A percentile compares a stretch with the other conserved stretches of the same genome.
phyloP scores from a whole-genome alignment of 2,888 invertebrate species.

The Villa cingulata region DNA sequence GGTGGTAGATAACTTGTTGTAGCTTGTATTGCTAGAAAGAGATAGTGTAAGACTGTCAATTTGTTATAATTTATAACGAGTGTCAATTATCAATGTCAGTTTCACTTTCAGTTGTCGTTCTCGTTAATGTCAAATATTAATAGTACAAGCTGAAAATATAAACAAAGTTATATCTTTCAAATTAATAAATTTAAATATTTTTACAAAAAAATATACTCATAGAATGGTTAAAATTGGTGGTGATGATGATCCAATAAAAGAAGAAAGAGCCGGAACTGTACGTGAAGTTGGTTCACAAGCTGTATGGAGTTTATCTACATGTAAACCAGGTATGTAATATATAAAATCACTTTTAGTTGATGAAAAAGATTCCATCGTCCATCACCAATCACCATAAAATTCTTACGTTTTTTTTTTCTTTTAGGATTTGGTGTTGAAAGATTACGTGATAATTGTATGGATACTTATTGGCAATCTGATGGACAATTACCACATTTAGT shows the following conservation, averaged over 20 bases:
- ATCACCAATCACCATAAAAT: not conserved
- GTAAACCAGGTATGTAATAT: conserved; percentile 69
- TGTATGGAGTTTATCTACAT: conserved; percentile 96
- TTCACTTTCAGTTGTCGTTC: no score
- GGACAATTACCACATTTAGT: conserved; percentile 96
- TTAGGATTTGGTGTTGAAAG: conserved; percentile 96
- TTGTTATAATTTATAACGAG: no score
- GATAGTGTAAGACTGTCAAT: no score
- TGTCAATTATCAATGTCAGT: no score
- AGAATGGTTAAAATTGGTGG: not conserved
- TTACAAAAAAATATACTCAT: no score
- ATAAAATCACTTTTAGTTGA: not conserved
- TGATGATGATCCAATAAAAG: conserved; percentile 31
- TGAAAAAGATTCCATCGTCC: not conserved
- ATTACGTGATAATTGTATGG: conserved; percentile 84
- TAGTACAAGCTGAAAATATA: no score
- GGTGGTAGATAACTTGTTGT: no score
- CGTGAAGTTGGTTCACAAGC: conserved; percentile 84
- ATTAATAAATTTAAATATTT: no score
- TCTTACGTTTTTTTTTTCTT: not conserved
- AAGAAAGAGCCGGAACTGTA: conserved; percentile 38
- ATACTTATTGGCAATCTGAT: conserved; percentile 99
- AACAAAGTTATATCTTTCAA: no score
- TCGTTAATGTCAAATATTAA: no score
- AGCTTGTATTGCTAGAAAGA: no score